A percentile compares a stretch with the other conserved stretches of the same genome.
Evolutionary conservation across 53 echinoderm and acorn worm genomes (phyloP).

Genomic region (Echinarachnius parma): DNA sequence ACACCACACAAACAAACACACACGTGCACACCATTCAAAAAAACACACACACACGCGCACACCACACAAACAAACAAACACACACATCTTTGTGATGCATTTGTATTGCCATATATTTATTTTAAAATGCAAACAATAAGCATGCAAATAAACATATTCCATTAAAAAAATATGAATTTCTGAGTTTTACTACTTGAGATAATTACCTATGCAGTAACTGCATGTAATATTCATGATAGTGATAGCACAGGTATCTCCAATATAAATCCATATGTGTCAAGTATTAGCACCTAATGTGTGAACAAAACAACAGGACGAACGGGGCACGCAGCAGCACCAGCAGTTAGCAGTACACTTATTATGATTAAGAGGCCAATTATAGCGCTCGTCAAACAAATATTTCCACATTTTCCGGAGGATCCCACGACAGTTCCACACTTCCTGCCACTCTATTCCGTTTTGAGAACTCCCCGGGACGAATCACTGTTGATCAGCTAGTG

Average conservation of each 20-base stretch:
- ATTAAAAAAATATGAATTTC: too few species aligned
- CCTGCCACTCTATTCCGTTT: constrained; percentile 27
- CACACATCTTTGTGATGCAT: too few species aligned
- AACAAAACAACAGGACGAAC: constrained; percentile 12
- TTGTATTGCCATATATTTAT: too few species aligned
- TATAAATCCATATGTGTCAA: constrained; percentile 38
- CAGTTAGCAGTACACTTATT: too few species aligned
- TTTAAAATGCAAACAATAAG: too few species aligned
- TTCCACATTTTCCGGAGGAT: constrained; percentile 25
- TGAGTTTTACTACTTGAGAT: too few species aligned
- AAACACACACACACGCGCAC: too few species aligned
- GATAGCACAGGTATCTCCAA: constrained; percentile 24
- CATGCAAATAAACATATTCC: too few species aligned
- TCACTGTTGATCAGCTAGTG: too few species aligned
- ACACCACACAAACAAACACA: too few species aligned
- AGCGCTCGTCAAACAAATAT: constrained; percentile 45
- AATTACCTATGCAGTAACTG: constrained; percentile 33
- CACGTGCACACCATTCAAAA: too few species aligned
- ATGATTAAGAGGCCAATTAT: constrained; percentile 50
- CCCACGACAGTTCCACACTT: constrained; percentile 19
- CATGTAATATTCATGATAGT: constrained; percentile 10
- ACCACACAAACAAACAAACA: too few species aligned
- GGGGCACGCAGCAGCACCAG: constrained; percentile 9
- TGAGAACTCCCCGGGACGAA: not conserved
- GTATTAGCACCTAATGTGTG: constrained; percentile 5